These are phyloP conservation scores for Cybosia mesomella DNA, from an alignment of 2,888 invertebrate genomes.

Conservation along the genomic window DNA sequence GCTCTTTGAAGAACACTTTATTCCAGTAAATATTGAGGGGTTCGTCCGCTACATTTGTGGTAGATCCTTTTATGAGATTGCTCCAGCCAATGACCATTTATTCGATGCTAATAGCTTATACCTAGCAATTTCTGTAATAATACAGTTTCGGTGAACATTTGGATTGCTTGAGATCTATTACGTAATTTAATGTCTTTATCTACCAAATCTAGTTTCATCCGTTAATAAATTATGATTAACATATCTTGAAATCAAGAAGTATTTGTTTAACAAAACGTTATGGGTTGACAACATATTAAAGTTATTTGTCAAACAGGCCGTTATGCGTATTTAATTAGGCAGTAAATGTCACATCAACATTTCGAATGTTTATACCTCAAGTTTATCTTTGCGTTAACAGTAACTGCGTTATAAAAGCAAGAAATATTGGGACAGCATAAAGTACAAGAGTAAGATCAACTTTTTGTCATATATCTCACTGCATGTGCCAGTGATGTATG, in stretches of 20 bases:
- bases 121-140: conserved; percentile 68
- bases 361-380: conserved; percentile 29
- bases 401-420: conserved; percentile 14
- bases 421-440: conserved; percentile 20
- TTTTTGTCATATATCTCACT: conserved; percentile 24
- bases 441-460: conserved; percentile 28
- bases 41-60: conserved; percentile 54
- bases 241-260: conserved; percentile 52
- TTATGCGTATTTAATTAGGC: conserved; percentile 53
- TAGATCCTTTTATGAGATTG: conserved; percentile 70
- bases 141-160: conserved; percentile 40
- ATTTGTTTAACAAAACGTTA: conserved; percentile 59
- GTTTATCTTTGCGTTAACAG: conserved; percentile 10
- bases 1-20: conserved; percentile 72
- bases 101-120: conserved; percentile 69
- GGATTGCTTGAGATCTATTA: conserved; percentile 46
- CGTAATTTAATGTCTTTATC: conserved; percentile 66
- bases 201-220: conserved; percentile 49
- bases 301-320: conserved; percentile 49
- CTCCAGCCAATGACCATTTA: conserved; percentile 64
- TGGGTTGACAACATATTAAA: conserved; percentile 38
- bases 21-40: conserved; percentile 69
- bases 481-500: conserved; percentile 49
- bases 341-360: conserved; percentile 53
- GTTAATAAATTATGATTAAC: conserved; percentile 56